Evolutionary conservation across 2,113 vertebrate genomes (phyloP).

Genomic region (Narcine bancroftii): DNA sequence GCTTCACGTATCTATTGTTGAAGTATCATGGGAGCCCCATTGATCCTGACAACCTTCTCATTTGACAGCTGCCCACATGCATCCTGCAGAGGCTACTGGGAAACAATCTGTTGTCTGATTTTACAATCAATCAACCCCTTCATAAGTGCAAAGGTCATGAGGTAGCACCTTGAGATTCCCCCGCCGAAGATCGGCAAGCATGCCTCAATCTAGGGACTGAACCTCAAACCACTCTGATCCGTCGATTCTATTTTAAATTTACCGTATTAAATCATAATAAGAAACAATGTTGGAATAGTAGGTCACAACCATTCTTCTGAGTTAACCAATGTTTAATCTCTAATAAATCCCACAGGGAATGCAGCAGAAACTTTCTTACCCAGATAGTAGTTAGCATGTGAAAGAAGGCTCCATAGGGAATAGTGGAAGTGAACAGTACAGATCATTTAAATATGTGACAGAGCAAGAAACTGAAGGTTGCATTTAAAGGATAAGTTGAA

Average conservation of each 20-base stretch:
- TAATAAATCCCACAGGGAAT: constrained; percentile 6
- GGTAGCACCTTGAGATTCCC: not conserved
- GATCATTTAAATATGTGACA: not conserved
- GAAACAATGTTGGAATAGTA: not conserved
- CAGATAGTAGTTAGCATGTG: not conserved
- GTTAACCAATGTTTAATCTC: not conserved
- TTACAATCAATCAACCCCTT: not conserved
- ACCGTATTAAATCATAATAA: not conserved
- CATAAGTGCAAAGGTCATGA: not conserved
- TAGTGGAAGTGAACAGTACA: not conserved
- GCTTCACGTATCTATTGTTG: not conserved
- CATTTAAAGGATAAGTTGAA: no score
- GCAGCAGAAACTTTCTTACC: not conserved
- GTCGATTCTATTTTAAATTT: constrained; percentile 3
- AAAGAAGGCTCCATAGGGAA: not conserved
- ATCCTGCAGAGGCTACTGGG: not conserved
- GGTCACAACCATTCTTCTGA: not conserved
- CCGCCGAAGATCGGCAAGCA: not conserved
- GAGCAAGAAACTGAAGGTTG: no score
- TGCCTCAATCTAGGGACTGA: not conserved
- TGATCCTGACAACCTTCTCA: not conserved
- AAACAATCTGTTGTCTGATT: not conserved
- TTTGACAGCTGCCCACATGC: not conserved
- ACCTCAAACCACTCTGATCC: not conserved
- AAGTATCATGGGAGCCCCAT: not conserved